Evolutionary conservation across 2,888 invertebrate species (phyloP), one percentile per base, ranked within the genome.

Genomic region (Choreutis nemorana): DNA sequence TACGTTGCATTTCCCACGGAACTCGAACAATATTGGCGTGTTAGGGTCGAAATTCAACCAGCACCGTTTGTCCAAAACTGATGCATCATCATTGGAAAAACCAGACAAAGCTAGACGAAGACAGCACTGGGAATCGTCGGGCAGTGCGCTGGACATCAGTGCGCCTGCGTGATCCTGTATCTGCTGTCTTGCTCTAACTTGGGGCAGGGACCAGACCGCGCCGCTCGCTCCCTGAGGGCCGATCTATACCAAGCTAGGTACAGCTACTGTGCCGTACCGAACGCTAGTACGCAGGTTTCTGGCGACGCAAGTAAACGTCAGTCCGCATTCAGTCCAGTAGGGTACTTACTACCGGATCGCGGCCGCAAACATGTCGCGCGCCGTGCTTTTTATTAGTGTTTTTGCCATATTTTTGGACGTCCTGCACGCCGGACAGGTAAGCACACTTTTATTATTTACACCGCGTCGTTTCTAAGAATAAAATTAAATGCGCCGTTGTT

Each of bases 281-380:
- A 38, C 44, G 53, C 61, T 66, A 75, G 77, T 77, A 73, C 75
- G 75, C 73, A 75, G 75, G 68, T 67, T 71, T 64, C 58, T 61
- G 60, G 68, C 68, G 70, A 62, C 52, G 48, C 49, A 57, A 45
- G 45, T 50, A 50, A 59, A 73, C 73, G 75, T 68, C 58, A 59
- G 51, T 48, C 45, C n/a, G n/a, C n/a, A n/a, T n/a, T n/a, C 39
- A 51, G 42, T 51, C 50, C 58, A 59, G 57, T 59, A 60, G 54
- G 52, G 51, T 46, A 39, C 40, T 52, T n/a, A n/a, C 52, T 48
- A 55, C 55, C 62, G 64, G 59, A 56, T 35, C 39, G 75, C 73
- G 75, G 65, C 66, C 72, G 77, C 78, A 61, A 81, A 65, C 64
- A 83, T 83, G 83, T 71, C 82, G 83, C 83, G 80, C 64, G 80